These are phyloP conservation scores for Dasypolia templi DNA, from an alignment of 2,888 invertebrate species.

Conservation along the genomic window DNA sequence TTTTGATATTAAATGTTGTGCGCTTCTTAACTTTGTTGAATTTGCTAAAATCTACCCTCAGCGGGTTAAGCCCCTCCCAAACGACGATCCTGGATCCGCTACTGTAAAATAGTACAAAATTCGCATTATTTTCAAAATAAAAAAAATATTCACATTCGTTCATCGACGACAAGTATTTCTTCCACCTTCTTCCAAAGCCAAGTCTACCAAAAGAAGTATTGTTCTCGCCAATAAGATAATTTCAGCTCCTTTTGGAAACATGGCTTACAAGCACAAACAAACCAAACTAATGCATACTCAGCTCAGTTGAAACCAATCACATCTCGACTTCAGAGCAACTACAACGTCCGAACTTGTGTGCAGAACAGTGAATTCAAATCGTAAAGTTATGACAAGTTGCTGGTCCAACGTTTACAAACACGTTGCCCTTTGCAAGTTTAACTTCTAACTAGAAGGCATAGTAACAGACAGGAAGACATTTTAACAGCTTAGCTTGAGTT, in stretches of 20 bases:
- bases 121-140: no score
- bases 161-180: no score
- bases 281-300: conserved; percentile 14
- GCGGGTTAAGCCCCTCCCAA: no score
- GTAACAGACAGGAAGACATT: conserved; percentile 9
- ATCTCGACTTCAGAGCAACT: background rate
- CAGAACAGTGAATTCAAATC: conserved; percentile 10
- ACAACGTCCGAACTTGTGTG: conserved; percentile 4
- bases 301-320: conserved; percentile 26
- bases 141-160: no score
- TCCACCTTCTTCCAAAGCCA: no score
- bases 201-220: no score
- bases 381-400: conserved; percentile 41
- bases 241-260: background rate
- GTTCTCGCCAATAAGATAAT: background rate
- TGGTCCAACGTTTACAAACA: conserved; percentile 2
- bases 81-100: no score
- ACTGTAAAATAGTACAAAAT: no score
- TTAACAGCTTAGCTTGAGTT: background rate
- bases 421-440: conserved; percentile 11
- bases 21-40: no score
- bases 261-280: background rate
- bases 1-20: no score
- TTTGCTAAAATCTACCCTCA: no score
- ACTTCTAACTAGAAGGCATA: background rate